These are phyloP conservation scores for Cebus imitator DNA, from an alignment of 2,113 vertebrate species.

Conservation along the genomic window DNA sequence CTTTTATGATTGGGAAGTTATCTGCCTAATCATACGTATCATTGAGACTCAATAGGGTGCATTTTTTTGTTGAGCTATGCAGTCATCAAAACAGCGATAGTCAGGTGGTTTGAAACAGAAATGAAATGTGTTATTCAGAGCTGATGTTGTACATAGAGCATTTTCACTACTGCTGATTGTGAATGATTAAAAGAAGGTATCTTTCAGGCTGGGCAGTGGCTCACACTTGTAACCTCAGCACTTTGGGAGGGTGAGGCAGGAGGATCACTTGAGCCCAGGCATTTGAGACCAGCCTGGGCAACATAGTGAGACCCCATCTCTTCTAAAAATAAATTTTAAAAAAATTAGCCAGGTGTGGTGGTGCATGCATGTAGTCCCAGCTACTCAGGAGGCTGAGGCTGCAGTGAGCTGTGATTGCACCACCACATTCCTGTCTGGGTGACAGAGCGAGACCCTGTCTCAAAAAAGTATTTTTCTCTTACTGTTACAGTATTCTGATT, in stretches of 20 bases:
- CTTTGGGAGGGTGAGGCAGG: too few species aligned
- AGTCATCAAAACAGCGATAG: not conserved
- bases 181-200: not conserved
- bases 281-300: too few species aligned
- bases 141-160: not conserved
- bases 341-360: too few species aligned
- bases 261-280: too few species aligned
- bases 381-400: too few species aligned
- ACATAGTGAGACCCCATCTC: too few species aligned
- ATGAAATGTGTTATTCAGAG: not conserved
- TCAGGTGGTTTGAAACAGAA: constrained; percentile 28
- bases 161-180: constrained; percentile 21
- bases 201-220: not conserved
- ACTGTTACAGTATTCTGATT: not conserved
- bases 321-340: too few species aligned
- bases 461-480: constrained; percentile 3
- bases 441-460: too few species aligned
- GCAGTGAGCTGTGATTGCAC: too few species aligned
- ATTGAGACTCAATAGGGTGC: not conserved
- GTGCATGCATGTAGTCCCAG: too few species aligned
- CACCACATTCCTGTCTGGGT: too few species aligned
- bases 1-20: constrained; percentile 42
- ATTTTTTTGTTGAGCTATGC: constrained; percentile 35
- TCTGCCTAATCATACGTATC: constrained; percentile 21
- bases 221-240: too few species aligned